Conservation (phyloP, 2,888 invertebrate species). For the Ophion slaviceki region DNA sequence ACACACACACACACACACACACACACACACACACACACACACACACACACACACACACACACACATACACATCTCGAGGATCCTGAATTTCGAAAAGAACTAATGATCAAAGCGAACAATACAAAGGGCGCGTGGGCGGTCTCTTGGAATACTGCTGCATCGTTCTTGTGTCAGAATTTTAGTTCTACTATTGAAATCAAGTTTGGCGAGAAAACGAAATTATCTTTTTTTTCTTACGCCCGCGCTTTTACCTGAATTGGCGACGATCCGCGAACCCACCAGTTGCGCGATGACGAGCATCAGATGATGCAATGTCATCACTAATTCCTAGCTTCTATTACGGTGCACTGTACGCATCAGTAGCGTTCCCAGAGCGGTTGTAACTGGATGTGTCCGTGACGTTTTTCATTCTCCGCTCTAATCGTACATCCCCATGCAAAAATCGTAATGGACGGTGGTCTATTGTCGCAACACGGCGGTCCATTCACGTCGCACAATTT, state of each 20-base stretch:
- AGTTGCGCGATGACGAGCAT: background rate
- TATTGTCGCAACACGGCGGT: background rate
- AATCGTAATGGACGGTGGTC: slow-evolving; percentile 20
- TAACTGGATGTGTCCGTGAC: slow-evolving; percentile 18
- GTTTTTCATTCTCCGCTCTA: background rate
- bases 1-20: too few relatives aligned
- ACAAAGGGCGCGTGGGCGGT: too few relatives aligned
- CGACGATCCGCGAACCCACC: background rate
- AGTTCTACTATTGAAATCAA: background rate
- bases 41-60: too few relatives aligned
- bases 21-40: too few relatives aligned
- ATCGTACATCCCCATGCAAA: slow-evolving; percentile 27
- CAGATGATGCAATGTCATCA: background rate
- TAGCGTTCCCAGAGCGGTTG: slow-evolving; percentile 17
- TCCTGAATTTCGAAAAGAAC: background rate
- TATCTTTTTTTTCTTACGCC: background rate
- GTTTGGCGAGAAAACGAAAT: background rate
- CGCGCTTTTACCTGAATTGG: background rate
- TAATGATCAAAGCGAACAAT: too few relatives aligned
- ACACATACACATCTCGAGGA: background rate
- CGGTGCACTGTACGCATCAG: slow-evolving; percentile 9
- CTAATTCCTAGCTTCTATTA: background rate
- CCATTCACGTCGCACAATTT: background rate
- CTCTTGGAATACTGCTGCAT: too few relatives aligned
- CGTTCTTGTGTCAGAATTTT: background rate